phyloP scores from a whole-genome alignment of 2,113 vertebrate species.

The Romanogobio albipinnatus region DNA sequence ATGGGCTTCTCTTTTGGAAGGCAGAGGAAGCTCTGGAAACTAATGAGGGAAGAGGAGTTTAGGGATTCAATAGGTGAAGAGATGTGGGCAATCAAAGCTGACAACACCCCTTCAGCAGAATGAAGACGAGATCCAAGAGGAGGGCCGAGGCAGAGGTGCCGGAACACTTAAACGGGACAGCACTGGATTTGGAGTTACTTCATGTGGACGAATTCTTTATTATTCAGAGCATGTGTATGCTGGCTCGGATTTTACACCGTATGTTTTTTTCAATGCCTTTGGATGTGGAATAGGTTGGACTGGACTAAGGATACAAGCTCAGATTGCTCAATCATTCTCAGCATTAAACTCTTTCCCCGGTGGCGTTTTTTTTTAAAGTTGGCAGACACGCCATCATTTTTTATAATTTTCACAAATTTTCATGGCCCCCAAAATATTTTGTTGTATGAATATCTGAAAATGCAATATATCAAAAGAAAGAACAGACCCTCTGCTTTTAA shows the following conservation, averaged over 20 bases:
- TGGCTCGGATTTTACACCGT: background rate
- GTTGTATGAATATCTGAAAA: no score
- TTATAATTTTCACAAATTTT: no score
- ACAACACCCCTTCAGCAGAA: slow-evolving; percentile 41
- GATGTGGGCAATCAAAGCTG: slow-evolving; percentile 51
- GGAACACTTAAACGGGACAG: slow-evolving; percentile 20
- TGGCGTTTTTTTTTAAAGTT: no score
- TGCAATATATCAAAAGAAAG: no score
- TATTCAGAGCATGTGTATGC: slow-evolving; percentile 1
- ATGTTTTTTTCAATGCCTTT: background rate
- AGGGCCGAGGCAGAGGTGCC: slow-evolving; percentile 2
- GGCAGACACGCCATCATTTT: no score
- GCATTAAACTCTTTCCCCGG: background rate
- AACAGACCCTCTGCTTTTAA: no score
- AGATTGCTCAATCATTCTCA: background rate
- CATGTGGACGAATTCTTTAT: slow-evolving; percentile 12
- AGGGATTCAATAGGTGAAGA: slow-evolving; percentile 46
- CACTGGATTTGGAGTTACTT: slow-evolving; percentile 4
- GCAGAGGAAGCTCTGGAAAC: slow-evolving; percentile 27
- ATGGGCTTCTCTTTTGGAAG: slow-evolving; percentile 43
- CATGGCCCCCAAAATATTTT: no score
- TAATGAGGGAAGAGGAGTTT: slow-evolving; percentile 52
- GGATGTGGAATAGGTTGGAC: background rate
- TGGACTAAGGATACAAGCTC: background rate
- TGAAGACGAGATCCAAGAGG: slow-evolving; percentile 19